Evolutionary conservation across 2,888 invertebrate species (phyloP), one percentile per base, ranked within the genome.

Genomic region (Drosophila tripunctata): DNA sequence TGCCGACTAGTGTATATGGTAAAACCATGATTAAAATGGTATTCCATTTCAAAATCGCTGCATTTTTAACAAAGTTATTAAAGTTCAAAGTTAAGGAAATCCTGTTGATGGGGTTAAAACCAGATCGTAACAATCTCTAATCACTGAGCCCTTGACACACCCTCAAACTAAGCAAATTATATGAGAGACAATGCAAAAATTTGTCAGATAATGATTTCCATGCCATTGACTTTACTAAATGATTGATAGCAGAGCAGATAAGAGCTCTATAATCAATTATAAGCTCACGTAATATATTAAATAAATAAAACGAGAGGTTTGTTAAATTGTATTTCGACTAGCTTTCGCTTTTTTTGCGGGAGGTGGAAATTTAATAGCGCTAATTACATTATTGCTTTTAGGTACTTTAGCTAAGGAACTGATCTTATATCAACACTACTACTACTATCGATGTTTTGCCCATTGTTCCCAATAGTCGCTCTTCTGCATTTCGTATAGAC

Each of bases 401-500:
- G 56, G 58, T 61, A 27, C 15, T 40, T 44, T 57, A 41, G 24
- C 21, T 24, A 27, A 27, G 27, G 27, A 27, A 27, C 27, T 6
- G 6, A 10, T 10, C 1, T n/a, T n/a, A n/a, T n/a, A n/a, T 10
- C 8, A 10, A 27, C 10, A 3, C 10, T 41, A 30, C 36, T 27
- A 15, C 6, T 14, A 12, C 12, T 15, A 91, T 48, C 91, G 89
- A 64, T 91, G 91, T 50, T 92, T 94, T 45, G 94, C 94, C 95
- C 95, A 96, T 87, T 94, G 94, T 47, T 95, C 94, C 99, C 99
- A 99, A 91, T 99, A 99, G 74, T 96, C 96, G 54, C 95, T 94
- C 0, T 96, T 96, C 92, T 98, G 98, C 99, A 99, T 99, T 93
- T 99, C 98, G 75, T 95, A 94, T 30, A 99, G 93, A 70, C 99